Evolutionary conservation across 2,113 vertebrate genomes (phyloP).

Genomic region (Holacanthus passer): DNA sequence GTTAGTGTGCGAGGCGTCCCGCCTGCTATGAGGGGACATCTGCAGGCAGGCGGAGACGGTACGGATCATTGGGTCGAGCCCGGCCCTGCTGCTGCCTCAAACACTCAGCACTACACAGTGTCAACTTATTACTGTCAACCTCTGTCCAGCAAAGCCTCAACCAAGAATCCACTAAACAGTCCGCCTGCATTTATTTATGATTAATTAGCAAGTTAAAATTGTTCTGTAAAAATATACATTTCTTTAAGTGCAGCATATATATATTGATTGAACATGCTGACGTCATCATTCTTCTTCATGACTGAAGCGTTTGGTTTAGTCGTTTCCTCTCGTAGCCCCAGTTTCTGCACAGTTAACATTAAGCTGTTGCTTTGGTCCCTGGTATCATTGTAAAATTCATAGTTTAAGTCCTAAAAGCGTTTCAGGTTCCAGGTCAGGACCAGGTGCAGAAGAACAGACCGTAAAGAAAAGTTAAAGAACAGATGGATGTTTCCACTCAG

Average conservation of each 20-base stretch:
- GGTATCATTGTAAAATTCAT: too few species aligned
- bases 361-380: background rate
- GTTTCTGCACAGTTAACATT: background rate
- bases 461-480: background rate
- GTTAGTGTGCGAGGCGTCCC: background rate
- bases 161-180: background rate
- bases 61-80: constrained; percentile 7
- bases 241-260: too few species aligned
- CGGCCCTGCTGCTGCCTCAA: constrained; percentile 3
- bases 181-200: too few species aligned
- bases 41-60: background rate
- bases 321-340: background rate
- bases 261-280: too few species aligned
- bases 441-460: background rate
- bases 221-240: too few species aligned
- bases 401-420: too few species aligned
- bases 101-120: background rate
- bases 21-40: constrained; percentile 27
- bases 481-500: background rate
- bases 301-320: background rate
- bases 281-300: background rate
- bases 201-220: too few species aligned
- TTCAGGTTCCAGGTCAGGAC: background rate
- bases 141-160: background rate
- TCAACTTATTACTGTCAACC: background rate